Evolutionary conservation across 2,797 vertebrate species (phyloP), one percentile per base, ranked within the genome.

Genomic region (Diceros bicornis): DNA sequence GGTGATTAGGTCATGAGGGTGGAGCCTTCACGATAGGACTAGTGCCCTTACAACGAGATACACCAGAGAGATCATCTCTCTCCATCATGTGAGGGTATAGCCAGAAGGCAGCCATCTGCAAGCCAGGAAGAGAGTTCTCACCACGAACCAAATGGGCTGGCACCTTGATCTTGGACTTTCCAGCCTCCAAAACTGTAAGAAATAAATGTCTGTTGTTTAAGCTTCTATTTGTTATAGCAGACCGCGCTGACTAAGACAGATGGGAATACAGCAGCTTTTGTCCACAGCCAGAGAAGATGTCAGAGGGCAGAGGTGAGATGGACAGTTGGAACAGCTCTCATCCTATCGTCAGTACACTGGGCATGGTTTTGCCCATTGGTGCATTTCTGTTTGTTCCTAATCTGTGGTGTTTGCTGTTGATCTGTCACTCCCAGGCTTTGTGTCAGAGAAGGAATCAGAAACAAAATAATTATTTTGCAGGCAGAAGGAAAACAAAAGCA

Each of bases 301-400:
- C 23, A 16, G 68, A 95, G 71, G 61, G 50, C 34, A 14, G 68
- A 52, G 66, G 62, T 2, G 18, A 37, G 79, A 3, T 0, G 25
- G 61, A 23, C 52, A 34, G 62, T 27, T 14, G 41, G 78, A 25
- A 81, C 44, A 47, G 32, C 52, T 10, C 17, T 20, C 23, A 23
- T 5, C 71, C 37, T 8, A 9, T 17, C 23, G 12, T 78, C 18
- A 14, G n/a, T 23, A 16, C 1, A 1, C 8, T 64, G 78, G 37
- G 4, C 7, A 6, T 20, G 50, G 16, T 47, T 93, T 79, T 29
- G 23, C 18, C 32, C 18, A 7, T 5, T 9, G 16, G 16, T 66
- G 34, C 47, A n/a, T 69, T 95, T 95, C 59, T 95, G n/a, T 68
- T 78, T 92, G 32, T 47, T 72, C 50, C 57, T 59, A 25, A 25